These are phyloP conservation scores for Schizopygopsis malacanthus DNA, from an alignment of 2,797 vertebrate species.

Conservation along the genomic window DNA sequence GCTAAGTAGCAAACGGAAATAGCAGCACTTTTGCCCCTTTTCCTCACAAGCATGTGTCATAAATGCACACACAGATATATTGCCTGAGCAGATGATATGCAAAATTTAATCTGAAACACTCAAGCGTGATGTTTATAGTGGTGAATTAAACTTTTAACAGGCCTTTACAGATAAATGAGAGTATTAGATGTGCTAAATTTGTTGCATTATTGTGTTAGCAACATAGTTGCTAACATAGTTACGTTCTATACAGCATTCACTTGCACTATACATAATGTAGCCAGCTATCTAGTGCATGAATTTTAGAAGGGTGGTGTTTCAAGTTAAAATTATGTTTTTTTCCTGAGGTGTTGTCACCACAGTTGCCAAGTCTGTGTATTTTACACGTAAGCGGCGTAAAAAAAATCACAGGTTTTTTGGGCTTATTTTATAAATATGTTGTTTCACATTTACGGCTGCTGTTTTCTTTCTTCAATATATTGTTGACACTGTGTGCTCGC, in stretches of 20 bases:
- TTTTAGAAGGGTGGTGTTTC: not conserved
- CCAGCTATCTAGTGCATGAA: not conserved
- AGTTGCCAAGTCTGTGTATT: too few relatives aligned
- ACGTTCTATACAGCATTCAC: not conserved
- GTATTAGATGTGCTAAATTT: conserved; percentile 3
- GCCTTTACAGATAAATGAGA: conserved; percentile 27
- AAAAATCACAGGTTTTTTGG: too few relatives aligned
- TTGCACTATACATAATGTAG: not conserved
- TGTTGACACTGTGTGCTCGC: too few relatives aligned
- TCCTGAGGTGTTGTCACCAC: not conserved
- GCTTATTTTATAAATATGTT: too few relatives aligned
- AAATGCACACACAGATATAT: conserved; percentile 24
- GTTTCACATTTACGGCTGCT: too few relatives aligned
- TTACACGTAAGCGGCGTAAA: too few relatives aligned
- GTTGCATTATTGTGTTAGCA: not conserved
- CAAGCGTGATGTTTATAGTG: not conserved
- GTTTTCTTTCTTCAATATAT: too few relatives aligned
- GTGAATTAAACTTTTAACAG: conserved; percentile 35
- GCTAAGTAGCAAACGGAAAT: conserved; percentile 76
- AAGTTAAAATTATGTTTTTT: not conserved
- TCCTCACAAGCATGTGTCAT: conserved; percentile 42
- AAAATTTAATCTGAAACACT: not conserved
- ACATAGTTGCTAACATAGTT: not conserved
- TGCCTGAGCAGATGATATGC: conserved; percentile 1
- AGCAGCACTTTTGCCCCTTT: conserved; percentile 73